phyloP scores from a whole-genome alignment of 2,113 vertebrate genomes.

The Saguinus midas region DNA sequence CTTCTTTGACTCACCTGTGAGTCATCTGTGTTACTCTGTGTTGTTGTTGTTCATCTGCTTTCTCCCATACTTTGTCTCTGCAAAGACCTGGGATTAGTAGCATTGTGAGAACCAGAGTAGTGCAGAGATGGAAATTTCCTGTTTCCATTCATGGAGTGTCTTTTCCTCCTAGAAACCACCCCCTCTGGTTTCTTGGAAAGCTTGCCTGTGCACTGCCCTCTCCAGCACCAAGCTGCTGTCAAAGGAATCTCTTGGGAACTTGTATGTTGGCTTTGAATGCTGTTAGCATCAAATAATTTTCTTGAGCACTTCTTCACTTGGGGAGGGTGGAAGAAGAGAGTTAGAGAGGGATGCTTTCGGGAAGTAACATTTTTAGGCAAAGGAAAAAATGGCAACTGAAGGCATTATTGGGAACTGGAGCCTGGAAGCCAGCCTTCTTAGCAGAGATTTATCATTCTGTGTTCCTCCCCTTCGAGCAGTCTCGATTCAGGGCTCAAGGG shows the following conservation, averaged over 20 bases:
- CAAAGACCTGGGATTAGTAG: background rate
- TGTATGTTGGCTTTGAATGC: background rate
- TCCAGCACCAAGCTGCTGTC: background rate
- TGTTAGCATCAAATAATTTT: constrained; percentile 47
- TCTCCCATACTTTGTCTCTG: background rate
- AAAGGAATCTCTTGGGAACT: constrained; percentile 28
- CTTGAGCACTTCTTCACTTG: constrained; percentile 33
- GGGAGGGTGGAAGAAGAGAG: constrained; percentile 14
- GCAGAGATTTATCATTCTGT: background rate
- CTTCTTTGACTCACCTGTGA: background rate
- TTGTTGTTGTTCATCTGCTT: background rate
- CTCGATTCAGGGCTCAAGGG: background rate
- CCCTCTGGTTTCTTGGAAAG: background rate
- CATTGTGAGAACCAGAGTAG: background rate
- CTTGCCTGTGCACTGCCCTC: background rate
- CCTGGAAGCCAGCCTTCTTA: background rate
- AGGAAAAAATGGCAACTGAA: background rate
- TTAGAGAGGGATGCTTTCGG: background rate
- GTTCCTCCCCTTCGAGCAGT: background rate
- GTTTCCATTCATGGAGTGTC: background rate
- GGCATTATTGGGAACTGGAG: background rate
- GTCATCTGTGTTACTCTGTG: background rate
- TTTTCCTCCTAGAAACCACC: background rate
- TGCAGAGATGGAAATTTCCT: background rate
- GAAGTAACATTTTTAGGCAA: constrained; percentile 61